A percentile compares a stretch with the other conserved stretches of the same genome.
phyloP scores from a whole-genome alignment of 1,140 invertebrate species.

The Drosophila tani region DNA sequence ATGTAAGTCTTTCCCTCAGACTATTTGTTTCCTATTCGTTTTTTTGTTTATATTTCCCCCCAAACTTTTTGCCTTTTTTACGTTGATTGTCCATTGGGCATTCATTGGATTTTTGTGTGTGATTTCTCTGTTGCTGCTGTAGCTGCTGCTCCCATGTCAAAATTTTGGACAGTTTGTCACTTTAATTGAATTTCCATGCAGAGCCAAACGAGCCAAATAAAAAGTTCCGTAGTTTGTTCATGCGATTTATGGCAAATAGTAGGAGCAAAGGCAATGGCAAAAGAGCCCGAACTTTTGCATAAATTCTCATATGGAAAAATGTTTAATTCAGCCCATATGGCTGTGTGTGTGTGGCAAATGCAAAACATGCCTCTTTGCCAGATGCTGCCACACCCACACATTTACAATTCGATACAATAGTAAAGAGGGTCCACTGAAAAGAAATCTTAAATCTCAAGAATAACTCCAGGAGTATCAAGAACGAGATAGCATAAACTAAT shows the following conservation, averaged over 20 bases:
- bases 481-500: fast-evolving
- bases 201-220: conserved; percentile 50
- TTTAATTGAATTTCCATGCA: conserved; percentile 83
- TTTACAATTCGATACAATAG: conserved; percentile 11
- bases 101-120: conserved; percentile 71
- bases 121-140: conserved; percentile 25
- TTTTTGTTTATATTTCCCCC: conserved; percentile 12
- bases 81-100: conserved; percentile 76
- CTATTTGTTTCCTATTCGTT: conserved; percentile 19
- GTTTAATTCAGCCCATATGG: conserved; percentile 64
- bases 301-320: conserved; percentile 64
- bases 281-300: conserved; percentile 56
- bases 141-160: conserved; percentile 69
- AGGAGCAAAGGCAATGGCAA: conserved; percentile 19
- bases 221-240: conserved; percentile 51
- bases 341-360: conserved; percentile 44
- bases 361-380: conserved; percentile 66
- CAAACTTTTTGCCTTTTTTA: conserved; percentile 46
- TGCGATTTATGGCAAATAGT: conserved; percentile 62
- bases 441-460: not conserved
- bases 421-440: not conserved
- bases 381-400: conserved; percentile 28
- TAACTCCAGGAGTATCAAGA: too few relatives aligned
- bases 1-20: conserved; percentile 36
- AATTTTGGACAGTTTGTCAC: conserved; percentile 82